These are phyloP conservation scores for Peromyscus aztecus DNA, from an alignment of 2,797 vertebrate genomes.

Conservation along the genomic window DNA sequence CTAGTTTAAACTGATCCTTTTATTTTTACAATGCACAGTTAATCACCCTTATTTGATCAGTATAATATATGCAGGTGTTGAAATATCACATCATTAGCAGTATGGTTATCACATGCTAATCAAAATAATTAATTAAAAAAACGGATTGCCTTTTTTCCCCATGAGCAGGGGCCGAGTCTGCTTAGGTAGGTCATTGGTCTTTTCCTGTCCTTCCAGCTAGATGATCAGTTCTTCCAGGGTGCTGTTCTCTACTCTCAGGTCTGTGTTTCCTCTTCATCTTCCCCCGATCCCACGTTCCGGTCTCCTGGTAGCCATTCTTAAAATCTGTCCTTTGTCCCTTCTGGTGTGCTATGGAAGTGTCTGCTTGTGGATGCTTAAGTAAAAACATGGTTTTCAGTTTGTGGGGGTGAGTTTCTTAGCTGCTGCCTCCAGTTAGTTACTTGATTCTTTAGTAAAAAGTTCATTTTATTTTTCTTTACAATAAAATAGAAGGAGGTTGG, in stretches of 20 bases:
- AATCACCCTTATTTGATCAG: not conserved
- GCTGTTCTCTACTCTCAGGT: not conserved
- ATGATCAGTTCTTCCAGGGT: not conserved
- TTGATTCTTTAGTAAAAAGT: not conserved
- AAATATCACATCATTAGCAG: not conserved
- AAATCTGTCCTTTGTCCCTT: not conserved
- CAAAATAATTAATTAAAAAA: not conserved
- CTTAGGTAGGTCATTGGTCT: not conserved
- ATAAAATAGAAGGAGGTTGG: conserved; percentile 19
- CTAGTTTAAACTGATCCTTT: not conserved
- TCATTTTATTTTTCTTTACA: conserved; percentile 6
- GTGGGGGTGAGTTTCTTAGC: not conserved
- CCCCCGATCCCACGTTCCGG: too few species aligned
- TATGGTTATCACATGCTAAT: not conserved
- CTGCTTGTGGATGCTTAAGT: not conserved
- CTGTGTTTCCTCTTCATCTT: not conserved
- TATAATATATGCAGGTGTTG: not conserved
- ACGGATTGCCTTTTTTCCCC: not conserved
- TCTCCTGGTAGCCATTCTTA: not conserved
- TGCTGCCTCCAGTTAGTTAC: not conserved
- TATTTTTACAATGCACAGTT: not conserved
- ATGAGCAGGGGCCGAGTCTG: not conserved
- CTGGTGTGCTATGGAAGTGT: not conserved
- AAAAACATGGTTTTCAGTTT: not conserved
- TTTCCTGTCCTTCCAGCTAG: not conserved